phyloP scores from a whole-genome alignment of 2,113 vertebrate genomes.

The Phaetusa simplex region DNA sequence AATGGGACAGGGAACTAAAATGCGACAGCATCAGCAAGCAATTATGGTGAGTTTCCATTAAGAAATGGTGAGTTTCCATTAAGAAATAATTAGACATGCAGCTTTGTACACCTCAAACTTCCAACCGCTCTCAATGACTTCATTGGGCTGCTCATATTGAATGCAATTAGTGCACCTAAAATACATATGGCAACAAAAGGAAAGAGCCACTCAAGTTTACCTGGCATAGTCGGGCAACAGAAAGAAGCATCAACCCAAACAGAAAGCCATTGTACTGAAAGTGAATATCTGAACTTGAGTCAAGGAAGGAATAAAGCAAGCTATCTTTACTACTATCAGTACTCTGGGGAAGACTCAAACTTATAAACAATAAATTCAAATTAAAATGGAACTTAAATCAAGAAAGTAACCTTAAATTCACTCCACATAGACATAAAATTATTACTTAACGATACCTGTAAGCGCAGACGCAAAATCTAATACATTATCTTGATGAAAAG shows the following conservation, averaged over 20 bases:
- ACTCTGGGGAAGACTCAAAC: background rate
- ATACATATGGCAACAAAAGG: rapidly evolving
- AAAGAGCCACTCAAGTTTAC: slow-evolving; percentile 65
- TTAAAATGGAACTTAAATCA: background rate
- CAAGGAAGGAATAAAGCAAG: slow-evolving; percentile 50
- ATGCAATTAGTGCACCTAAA: background rate
- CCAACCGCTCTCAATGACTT: background rate
- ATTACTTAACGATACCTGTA: background rate
- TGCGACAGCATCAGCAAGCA: background rate
- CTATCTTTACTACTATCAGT: background rate
- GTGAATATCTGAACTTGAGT: slow-evolving; percentile 86
- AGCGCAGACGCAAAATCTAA: background rate
- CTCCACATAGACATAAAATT: rapidly evolving
- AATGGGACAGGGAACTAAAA: background rate
- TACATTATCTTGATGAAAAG: background rate
- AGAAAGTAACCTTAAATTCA: background rate
- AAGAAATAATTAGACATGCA: background rate
- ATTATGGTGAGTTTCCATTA: background rate
- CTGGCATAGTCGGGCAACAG: slow-evolving; percentile 90
- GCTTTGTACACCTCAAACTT: background rate
- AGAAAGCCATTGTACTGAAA: slow-evolving; percentile 98
- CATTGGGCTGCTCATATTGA: background rate
- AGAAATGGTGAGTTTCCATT: background rate
- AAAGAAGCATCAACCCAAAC: slow-evolving; percentile 91
- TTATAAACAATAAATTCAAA: background rate